These are phyloP conservation scores for Strigops habroptila DNA, from an alignment of 2,113 vertebrate species.

Conservation along the genomic window DNA sequence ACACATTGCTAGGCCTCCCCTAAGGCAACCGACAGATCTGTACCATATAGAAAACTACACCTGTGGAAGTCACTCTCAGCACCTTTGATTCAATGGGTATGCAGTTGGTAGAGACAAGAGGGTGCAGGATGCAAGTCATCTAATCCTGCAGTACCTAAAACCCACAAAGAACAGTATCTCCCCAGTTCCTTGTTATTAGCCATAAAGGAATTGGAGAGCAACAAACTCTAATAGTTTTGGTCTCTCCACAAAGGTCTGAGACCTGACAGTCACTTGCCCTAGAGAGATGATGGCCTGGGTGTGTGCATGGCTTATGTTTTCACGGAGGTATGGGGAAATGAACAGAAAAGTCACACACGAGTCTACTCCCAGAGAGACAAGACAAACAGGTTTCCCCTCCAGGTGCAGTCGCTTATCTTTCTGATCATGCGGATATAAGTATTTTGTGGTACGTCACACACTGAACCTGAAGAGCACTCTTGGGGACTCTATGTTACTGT, in stretches of 20 bases:
- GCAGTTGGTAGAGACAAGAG: background rate
- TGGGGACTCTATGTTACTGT: background rate
- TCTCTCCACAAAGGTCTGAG: background rate
- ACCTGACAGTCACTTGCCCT: background rate
- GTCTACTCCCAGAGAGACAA: background rate
- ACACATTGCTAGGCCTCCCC: background rate
- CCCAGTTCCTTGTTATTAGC: background rate
- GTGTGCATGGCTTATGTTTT: background rate
- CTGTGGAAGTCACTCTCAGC: background rate
- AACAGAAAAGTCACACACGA: background rate
- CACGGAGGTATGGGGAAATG: background rate
- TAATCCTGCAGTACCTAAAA: background rate
- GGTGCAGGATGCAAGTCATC: background rate
- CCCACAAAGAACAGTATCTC: background rate
- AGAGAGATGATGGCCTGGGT: background rate
- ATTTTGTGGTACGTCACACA: background rate
- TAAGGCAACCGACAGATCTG: background rate
- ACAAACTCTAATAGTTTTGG: background rate
- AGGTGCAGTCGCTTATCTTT: background rate
- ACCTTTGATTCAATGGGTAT: background rate
- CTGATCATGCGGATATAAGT: background rate
- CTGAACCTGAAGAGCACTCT: background rate
- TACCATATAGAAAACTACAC: fast-evolving
- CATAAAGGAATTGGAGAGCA: background rate
- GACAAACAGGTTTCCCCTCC: background rate